Base-by-base conservation (phyloP, 1,140 invertebrate genomes). In the Calephelis nemesis region DNA sequence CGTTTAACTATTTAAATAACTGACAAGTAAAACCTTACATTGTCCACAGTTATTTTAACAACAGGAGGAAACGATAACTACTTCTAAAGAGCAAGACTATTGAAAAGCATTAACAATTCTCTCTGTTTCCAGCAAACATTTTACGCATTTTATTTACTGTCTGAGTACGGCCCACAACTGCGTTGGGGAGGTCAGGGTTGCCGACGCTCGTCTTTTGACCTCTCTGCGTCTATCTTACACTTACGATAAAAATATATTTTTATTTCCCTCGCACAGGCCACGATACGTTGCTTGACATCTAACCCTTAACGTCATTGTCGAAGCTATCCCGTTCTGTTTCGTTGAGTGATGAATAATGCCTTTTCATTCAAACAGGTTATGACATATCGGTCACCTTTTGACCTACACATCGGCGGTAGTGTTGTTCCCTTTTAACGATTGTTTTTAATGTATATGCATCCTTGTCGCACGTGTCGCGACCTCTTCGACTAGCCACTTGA, bases 381-480 rank as follows among this genome's bases (percentile, higher is more conserved):
- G 87, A 91, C 89, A 91, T 91, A 91, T 91, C 88, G 85, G 85
- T 74, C 77, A 83, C 84, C 87, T 83, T 88, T 79, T 91, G 87
- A 91, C 89, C 89, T 78, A 68, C 74, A 77, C 85, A 78, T 83
- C 81, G 77, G 63, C 65, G 69, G 63, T 77, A 49, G 62, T 74
- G 64, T 77, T 72, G 73, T 87, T 84, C 77, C 79, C 74, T 83
- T 90, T 84, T 84, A 74, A 78, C 85, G 60, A 72, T 11, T 52
- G 71, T 73, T 75, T 73, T 79, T 73, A 71, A 62, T 74, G 70
- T 82, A 82, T 74, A 54, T 70, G 60, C 69, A 75, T 91, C 84
- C 76, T 73, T 80, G 74, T 90, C 83, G 63, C 75, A 70, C 79
- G 68, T 84, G 85, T 89, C 84, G 71, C 84, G 89, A 91, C 89